Percentiles rank a stretch among this genome's conserved stretches.
These are phyloP conservation scores for Lophius americanus DNA, from an alignment of 2,797 vertebrate species.

Conservation along the genomic window DNA sequence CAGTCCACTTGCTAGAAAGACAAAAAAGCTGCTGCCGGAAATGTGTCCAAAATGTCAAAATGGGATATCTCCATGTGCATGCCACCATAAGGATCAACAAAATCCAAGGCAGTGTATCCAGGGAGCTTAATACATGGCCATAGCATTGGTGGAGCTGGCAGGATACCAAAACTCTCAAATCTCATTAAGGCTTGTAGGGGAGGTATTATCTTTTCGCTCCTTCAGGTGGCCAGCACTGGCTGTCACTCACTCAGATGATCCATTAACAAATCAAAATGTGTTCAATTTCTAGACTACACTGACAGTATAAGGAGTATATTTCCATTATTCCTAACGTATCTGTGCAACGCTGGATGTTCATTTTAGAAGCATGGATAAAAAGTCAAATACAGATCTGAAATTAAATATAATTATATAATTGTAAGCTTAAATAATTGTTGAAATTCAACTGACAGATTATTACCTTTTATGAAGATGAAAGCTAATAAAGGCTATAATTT, in stretches of 20 bases:
- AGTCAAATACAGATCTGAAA: constrained; percentile 18
- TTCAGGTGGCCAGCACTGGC: constrained; percentile 53
- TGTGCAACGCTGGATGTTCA: neutral
- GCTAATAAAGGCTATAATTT: constrained; percentile 1
- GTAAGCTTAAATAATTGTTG: neutral
- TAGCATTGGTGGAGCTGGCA: constrained; percentile 59
- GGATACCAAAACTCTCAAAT: constrained; percentile 60
- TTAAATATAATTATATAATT: constrained; percentile 3
- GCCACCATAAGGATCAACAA: constrained; percentile 51
- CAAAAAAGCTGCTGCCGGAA: constrained; percentile 9
- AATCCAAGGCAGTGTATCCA: constrained; percentile 55
- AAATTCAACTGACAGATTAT: neutral
- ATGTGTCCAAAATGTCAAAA: constrained; percentile 34
- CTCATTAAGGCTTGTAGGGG: constrained; percentile 73
- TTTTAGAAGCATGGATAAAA: neutral
- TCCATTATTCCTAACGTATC: too few species aligned
- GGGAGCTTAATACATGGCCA: constrained; percentile 53
- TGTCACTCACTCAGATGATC: constrained; percentile 55
- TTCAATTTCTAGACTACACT: constrained; percentile 4
- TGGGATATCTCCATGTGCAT: constrained; percentile 50
- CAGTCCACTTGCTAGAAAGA: constrained; percentile 27
- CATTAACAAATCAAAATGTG: constrained; percentile 27
- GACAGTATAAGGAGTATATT: too few species aligned
- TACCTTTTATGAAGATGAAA: neutral
- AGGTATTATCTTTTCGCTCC: constrained; percentile 64